Percentiles rank a stretch among this genome's conserved stretches.
Evolutionary conservation across 2,888 invertebrate genomes (phyloP).

Genomic region (Dione juno): DNA sequence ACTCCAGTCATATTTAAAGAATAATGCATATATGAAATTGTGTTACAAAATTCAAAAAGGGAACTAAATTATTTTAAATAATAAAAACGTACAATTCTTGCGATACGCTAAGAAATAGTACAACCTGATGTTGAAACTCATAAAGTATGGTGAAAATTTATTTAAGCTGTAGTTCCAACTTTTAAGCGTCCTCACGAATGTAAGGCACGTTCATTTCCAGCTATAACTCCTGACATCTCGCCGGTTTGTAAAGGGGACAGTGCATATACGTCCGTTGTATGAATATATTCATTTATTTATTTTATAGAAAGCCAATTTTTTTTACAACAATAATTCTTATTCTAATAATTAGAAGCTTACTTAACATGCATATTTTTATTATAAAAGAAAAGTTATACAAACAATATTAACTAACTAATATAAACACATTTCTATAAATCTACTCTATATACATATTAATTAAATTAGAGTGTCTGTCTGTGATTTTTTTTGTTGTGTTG

Average conservation of each 20-base stretch:
- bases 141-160: constrained; percentile 31
- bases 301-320: background rate
- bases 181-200: constrained; percentile 34
- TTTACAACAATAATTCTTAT: too few relatives aligned
- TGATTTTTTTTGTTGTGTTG: too few relatives aligned
- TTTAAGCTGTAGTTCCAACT: constrained; percentile 33
- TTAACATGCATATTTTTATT: too few relatives aligned
- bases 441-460: too few relatives aligned
- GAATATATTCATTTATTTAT: background rate
- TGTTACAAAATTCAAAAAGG: background rate
- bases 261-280: background rate
- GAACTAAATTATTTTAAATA: constrained; percentile 12
- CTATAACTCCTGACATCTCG: constrained; percentile 31
- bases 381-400: too few relatives aligned
- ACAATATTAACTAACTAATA: too few relatives aligned
- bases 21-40: background rate
- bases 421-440: too few relatives aligned
- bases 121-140: constrained; percentile 29
- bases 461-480: too few relatives aligned
- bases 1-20: background rate
- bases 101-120: constrained; percentile 14
- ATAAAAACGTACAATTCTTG: constrained; percentile 11
- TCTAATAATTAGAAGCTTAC: too few relatives aligned
- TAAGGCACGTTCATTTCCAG: constrained; percentile 35
- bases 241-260: constrained; percentile 16